Evolutionary conservation across 2,797 vertebrate species (phyloP), one percentile per base, ranked within the genome.

Genomic region (Crax fasciolata): DNA sequence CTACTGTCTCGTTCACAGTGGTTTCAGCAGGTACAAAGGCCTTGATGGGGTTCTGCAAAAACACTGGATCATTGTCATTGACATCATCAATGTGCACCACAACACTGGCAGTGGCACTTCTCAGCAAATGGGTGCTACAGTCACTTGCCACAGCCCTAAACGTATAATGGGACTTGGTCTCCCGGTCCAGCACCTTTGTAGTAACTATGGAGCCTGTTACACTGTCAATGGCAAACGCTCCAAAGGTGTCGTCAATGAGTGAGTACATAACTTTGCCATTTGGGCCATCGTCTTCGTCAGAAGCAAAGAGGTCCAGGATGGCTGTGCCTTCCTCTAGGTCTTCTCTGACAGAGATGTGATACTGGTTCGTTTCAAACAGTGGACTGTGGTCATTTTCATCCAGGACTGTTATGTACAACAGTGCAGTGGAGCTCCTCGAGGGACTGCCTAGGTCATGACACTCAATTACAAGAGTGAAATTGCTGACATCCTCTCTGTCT

Each of bases 321-420:
- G 96, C 82, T 2, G 98, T 98, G 23, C 99, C 99, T 16, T 98
- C 94, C 4, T 94, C 91, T 10, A 98, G 81, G 14, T 98, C 98
- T 97, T 99, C 99, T 48, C 97, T 98, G 87, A 99, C 74, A 1
- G 98, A 98, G 84, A 97, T 92, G 19, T 97, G 98, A 96, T 99
- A 99, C 57, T 87, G 98, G 59, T 96, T 98, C 24, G 72, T 94
- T 70, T 91, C 86, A 92, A 99, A 99, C 20, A 97, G 84, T 0
- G 99, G 99, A 73, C 87, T 97, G 95, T 99, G 99, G 89, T 99
- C 99, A 14, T 99, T 99, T 97, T 98, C 98, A 73, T 99, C 99
- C 96, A 99, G 95, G 78, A 99, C 98, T 10, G 89, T 95, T 70
- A 99, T 72, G 48, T 90, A 97, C 70, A 99, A 79, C 52, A 98